Evolutionary conservation across 1,140 invertebrate genomes (phyloP).

Genomic region (Araneus ventricosus): DNA sequence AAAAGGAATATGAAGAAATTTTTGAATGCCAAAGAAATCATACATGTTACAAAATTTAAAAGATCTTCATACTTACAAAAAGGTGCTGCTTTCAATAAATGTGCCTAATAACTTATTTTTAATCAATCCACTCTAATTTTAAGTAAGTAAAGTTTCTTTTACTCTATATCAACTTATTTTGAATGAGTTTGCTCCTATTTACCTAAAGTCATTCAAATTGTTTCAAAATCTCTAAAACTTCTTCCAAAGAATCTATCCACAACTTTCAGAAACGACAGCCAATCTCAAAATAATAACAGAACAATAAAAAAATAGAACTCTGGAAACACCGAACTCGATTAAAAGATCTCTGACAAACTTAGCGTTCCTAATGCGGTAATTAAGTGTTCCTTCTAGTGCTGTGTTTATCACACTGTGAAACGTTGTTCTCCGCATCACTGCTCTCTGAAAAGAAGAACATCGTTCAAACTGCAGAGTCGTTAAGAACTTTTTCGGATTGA

Average conservation of each 20-base stretch:
- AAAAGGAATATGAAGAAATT: no score
- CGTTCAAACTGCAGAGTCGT: conserved; percentile 60
- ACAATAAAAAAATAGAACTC: conserved; percentile 34
- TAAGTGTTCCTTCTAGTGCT: conserved; percentile 38
- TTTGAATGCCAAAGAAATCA: no score
- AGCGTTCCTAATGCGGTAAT: conserved; percentile 67
- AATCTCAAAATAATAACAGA: conserved; percentile 43
- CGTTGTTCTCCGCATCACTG: conserved; percentile 53
- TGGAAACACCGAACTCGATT: conserved; percentile 43
- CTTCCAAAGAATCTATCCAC: neutral
- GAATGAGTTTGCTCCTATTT: no score
- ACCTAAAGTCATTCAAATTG: no score
- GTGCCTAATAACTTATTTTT: no score
- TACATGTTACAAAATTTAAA: no score
- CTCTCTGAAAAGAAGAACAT: conserved; percentile 41
- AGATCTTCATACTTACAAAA: no score
- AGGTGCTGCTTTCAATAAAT: no score
- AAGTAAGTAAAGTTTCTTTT: no score
- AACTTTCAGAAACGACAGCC: neutral
- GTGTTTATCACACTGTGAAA: conserved; percentile 66
- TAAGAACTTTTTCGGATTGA: conserved; percentile 66
- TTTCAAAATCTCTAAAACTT: no score
- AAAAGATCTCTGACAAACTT: conserved; percentile 52
- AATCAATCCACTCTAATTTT: no score
- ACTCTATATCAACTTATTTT: neutral